A percentile compares a stretch with the other conserved stretches of the same genome.
phyloP scores from a whole-genome alignment of 1,140 invertebrate species.

The Solenopsis fugax region DNA sequence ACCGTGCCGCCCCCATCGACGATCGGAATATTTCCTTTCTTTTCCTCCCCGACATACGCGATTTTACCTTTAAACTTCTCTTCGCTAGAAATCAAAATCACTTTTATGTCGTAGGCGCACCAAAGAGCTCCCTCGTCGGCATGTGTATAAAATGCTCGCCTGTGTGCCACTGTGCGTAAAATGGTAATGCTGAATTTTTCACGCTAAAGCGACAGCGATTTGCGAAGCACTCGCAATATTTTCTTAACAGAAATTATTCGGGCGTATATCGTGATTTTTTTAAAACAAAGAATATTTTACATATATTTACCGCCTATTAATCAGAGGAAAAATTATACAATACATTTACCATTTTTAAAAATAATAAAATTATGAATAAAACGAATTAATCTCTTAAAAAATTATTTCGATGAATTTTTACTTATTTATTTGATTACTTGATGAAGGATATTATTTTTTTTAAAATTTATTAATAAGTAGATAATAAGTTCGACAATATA shows the following conservation, averaged over 20 bases:
- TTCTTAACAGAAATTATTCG: neutral
- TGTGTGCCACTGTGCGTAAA: neutral
- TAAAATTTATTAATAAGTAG: neutral
- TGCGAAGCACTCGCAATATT: neutral
- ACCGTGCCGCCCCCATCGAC: conserved; percentile 21
- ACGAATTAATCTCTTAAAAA: neutral
- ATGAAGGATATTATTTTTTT: neutral
- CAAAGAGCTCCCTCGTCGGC: neutral
- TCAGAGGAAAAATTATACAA: neutral
- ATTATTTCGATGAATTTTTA: neutral
- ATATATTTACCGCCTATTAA: neutral
- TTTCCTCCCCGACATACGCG: conserved; percentile 8
- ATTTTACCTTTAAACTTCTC: conserved; percentile 53
- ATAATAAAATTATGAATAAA: neutral
- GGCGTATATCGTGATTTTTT: neutral
- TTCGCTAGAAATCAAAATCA: conserved; percentile 42
- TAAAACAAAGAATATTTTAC: neutral
- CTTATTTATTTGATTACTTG: neutral
- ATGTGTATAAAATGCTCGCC: neutral
- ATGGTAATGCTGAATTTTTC: conserved; percentile 30
- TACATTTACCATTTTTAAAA: neutral
- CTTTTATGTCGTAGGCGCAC: conserved; percentile 47
- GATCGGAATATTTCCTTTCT: conserved; percentile 61
- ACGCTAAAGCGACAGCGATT: neutral
- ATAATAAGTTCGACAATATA: conserved; percentile 2